A percentile compares a stretch with the other conserved stretches of the same genome.
Conservation (phyloP, 2,113 vertebrate genomes). For the Actinemys pallida region DNA sequence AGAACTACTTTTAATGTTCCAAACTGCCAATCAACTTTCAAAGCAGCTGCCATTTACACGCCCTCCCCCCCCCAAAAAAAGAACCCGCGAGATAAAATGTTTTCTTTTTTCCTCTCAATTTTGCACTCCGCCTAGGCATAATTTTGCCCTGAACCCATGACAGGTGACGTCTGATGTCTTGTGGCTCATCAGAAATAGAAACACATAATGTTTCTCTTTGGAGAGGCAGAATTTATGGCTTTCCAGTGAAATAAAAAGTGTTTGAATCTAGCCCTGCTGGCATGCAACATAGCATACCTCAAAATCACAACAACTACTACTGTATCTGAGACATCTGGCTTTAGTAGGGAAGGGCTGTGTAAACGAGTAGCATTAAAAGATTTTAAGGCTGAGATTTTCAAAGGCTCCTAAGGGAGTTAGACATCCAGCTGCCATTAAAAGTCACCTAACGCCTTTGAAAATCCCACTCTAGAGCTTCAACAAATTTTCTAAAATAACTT, state of each 20-base stretch:
- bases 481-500: background rate
- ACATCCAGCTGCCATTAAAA: background rate
- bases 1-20: background rate
- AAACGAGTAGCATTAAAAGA: background rate
- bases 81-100: background rate
- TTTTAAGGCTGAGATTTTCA: conserved; percentile 6
- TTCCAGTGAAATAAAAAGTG: background rate
- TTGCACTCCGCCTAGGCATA: background rate
- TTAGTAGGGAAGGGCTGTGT: background rate
- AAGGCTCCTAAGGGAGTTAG: background rate
- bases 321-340: background rate
- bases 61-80: background rate
- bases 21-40: background rate
- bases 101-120: background rate
- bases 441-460: background rate
- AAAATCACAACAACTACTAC: background rate
- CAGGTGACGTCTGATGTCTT: background rate
- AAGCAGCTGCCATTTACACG: background rate
- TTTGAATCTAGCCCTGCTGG: background rate
- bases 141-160: background rate
- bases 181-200: background rate
- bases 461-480: background rate
- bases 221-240: background rate
- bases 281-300: background rate
- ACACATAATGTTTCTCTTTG: background rate